Evolutionary conservation across 2,113 vertebrate genomes (phyloP).

Genomic region (Isichthys henryi): DNA sequence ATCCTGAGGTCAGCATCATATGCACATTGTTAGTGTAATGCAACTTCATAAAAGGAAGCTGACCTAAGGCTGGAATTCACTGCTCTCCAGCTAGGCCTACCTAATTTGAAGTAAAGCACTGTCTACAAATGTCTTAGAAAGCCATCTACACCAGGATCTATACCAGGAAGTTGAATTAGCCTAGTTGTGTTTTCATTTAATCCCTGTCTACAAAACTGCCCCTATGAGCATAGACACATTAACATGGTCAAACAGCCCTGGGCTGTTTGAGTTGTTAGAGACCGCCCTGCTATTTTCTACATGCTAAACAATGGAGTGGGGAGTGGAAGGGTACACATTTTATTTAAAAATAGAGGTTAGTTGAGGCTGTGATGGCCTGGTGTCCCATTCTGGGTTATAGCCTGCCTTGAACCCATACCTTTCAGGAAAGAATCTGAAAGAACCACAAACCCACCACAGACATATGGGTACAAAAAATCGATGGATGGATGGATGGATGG

Average conservation of each 20-base stretch:
- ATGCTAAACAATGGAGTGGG: not conserved
- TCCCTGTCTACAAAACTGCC: not conserved
- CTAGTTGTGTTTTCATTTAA: not conserved
- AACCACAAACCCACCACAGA: too few relatives aligned
- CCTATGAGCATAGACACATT: not conserved
- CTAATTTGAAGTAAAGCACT: not conserved
- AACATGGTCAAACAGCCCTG: not conserved
- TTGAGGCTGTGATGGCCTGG: not conserved
- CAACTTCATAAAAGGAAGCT: not conserved
- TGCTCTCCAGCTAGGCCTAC: not conserved
- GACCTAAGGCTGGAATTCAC: not conserved
- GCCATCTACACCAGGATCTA: not conserved
- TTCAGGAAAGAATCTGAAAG: not conserved
- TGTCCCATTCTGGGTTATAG: not conserved
- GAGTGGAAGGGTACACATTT: not conserved
- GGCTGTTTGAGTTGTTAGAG: not conserved
- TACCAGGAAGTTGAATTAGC: not conserved
- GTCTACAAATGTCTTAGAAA: not conserved
- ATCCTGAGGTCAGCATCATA: not conserved
- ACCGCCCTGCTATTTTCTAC: not conserved
- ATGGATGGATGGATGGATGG: not conserved
- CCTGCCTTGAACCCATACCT: not conserved
- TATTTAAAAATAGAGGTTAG: not conserved
- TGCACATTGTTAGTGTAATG: not conserved
- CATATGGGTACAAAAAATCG: not conserved